Base-by-base conservation (phyloP, 2,888 invertebrate genomes). In the Drosophila eohydei region DNA sequence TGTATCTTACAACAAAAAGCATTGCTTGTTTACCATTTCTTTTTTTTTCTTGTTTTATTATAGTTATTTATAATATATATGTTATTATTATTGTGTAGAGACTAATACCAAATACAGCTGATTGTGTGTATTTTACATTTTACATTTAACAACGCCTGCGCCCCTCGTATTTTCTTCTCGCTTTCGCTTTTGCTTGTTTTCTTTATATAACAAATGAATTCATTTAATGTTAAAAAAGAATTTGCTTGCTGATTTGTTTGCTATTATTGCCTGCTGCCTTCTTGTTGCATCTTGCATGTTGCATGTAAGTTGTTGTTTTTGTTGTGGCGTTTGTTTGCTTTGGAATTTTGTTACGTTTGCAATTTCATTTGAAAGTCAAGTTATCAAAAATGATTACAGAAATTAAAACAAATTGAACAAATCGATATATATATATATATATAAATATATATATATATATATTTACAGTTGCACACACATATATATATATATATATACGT, bases 381-480 rank as follows among this genome's bases (percentile, higher is more conserved):
- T 54, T 12, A 55, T 55, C 56, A 55, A 62, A 58, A 46, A 28
- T 43, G 16, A 44, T 38, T 59, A 63, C 57, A 54, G 51, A 62
- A 61, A 62, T 62, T 65, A 80, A 75, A 69, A 75, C 75, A 63
- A 62, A 70, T 67, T 79, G 61, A 75, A 79, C 76, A 74, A 56
- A 40, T 34, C 34, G 14, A 43, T 43, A 34, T 56, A 43, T 32
- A n/a, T 21, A 44, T 34, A 50, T 38, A 32, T 21, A 40, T 28
- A 40, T 28, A 41, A 43, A 41, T 21, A 21, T 21, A 52, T 46
- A 46, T 44, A 48, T 51, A n/a, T 21, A 21, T 21, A 21, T 1
- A 21, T 28, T 11, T 55, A 28, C 34, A 52, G 14, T 26, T 32
- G 12, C 21, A 50, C 12, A 11, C 34, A 5, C 40, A 28, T 28